Evolutionary conservation across 2,797 vertebrate species (phyloP), one percentile per base, ranked within the genome.

Genomic region (Kryptolebias ocellatus): DNA sequence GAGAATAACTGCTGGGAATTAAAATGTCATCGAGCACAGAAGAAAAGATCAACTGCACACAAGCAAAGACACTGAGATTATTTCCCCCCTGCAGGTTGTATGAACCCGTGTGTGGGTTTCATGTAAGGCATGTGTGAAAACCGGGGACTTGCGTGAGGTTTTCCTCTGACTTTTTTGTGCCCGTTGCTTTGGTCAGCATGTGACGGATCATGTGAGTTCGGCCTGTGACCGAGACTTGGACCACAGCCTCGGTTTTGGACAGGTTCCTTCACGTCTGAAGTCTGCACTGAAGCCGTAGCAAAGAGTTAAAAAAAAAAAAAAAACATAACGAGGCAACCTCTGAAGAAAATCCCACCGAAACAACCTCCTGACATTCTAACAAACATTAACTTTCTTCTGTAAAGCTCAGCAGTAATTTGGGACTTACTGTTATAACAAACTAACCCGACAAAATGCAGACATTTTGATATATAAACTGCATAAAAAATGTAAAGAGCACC

Each of bases 21-120:
- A 91, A 90, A 92, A 92, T 93, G 90, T 91, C 92, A 91, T 72
- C 56, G 73, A 83, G 83, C 78, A 83, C 66, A 80, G 81, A 85
- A 77, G 70, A 20, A 81, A 64, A 76, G 84, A 83, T 87, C 74
- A 76, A 55, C 66, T n/a, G 64, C 89, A 88, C 59, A 73, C 83
- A 84, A 81, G 79, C 80, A 67, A 62, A 78, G 86, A 84, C 78
- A 85, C 72, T 47, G 79, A 85, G 87, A 83, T 85, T 46, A 81
- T 80, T 76, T 76, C 31, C 57, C 61, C 46, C 18, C 54, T 31
- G 47, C 63, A 53, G 39, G 42, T 53, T 34, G 34, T 39, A 28
- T 59, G 51, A 54, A 59, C 63, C 51, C 31, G 53, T 55, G 56
- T 64, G 64, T n/a, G 37, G 27, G 50, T 42, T 47, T 16, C 4